Base-by-base conservation (phyloP, 2,113 vertebrate species). In the Chitala chitala region DNA sequence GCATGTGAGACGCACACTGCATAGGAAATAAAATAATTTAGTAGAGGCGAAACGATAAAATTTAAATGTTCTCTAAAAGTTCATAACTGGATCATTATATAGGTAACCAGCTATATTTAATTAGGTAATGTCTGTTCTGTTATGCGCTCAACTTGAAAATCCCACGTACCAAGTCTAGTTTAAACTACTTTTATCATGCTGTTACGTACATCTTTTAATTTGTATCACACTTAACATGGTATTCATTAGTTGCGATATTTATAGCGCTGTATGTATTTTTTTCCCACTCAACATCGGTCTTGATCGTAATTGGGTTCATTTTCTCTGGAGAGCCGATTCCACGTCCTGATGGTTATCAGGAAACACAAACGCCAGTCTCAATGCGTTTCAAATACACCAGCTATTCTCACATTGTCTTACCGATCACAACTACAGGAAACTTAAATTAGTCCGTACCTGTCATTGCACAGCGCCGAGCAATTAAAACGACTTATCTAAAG, bases 401-500 rank as follows among this genome's bases (percentile, higher is more conserved):
- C n/a, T n/a, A n/a, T n/a, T n/a, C n/a, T n/a, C n/a, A n/a, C n/a
- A 36, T 29, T 17, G 17, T 38, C 17, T 63, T 38, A 7, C 31
- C 31, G 59, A 36, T 63, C n/a, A 63, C 17, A 38, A 20, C 59
- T 63, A 17, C 2, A 36, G 13, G 33, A 36, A 63, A 63, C 38
- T 13, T 38, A 63, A 63, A 63, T 63, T 26, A 63, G 31, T 17
- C 59, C 38, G 38, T 3, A n/a, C 31, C 59, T 38, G 59, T 20
- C 59, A 63, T 31, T 4, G 56, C 33, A 24, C 56, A 31, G 29
- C 12, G 13, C 12, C 26, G 13, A 5, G 33, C 17, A 33, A 63
- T 63, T 63, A 38, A 63, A 15, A 33, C 59, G 33, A 63, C 59
- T n/a, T n/a, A n/a, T n/a, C n/a, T n/a, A n/a, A 63, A 33, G 59